Percentiles rank a stretch among this genome's conserved stretches.
phyloP scores from a whole-genome alignment of 2,113 vertebrate genomes.

The Puntigrus tetrazona region DNA sequence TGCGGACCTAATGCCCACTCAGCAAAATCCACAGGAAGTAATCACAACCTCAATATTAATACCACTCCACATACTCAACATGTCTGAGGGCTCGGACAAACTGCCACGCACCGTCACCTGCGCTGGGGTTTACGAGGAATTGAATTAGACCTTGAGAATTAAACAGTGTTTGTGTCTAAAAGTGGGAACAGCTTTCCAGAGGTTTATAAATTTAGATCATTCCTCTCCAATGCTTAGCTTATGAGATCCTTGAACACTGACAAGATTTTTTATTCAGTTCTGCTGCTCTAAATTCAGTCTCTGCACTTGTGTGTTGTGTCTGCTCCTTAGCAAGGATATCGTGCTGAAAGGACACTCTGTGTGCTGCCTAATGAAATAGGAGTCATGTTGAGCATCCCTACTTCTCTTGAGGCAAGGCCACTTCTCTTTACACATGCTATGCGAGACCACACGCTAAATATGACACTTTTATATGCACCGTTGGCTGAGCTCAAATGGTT shows the following conservation, averaged over 20 bases:
- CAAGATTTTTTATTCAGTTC: background rate
- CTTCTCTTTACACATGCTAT: background rate
- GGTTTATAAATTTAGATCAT: background rate
- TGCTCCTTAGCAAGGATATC: background rate
- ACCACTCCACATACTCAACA: constrained; percentile 24
- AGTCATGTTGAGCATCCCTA: constrained; percentile 40
- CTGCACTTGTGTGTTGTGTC: background rate
- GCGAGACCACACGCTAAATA: constrained; percentile 33
- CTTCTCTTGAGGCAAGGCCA: constrained; percentile 1
- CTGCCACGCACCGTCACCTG: background rate
- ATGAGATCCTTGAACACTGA: background rate
- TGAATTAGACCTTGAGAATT: background rate
- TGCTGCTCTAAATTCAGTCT: background rate
- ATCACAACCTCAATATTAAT: constrained; percentile 37
- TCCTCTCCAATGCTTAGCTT: background rate
- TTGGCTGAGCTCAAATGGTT: constrained; percentile 31
- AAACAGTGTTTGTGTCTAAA: background rate
- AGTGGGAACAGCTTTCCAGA: background rate
- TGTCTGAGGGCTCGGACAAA: background rate
- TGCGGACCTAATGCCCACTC: constrained; percentile 30
- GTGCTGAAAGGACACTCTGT: constrained; percentile 34
- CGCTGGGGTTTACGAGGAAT: background rate
- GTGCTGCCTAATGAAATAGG: constrained; percentile 35
- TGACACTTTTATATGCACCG: constrained; percentile 46
- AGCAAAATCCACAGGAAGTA: constrained; percentile 45